Evolutionary conservation across 2,797 vertebrate species (phyloP), one percentile per base, ranked within the genome.

Genomic region (Cichlasoma orientale): DNA sequence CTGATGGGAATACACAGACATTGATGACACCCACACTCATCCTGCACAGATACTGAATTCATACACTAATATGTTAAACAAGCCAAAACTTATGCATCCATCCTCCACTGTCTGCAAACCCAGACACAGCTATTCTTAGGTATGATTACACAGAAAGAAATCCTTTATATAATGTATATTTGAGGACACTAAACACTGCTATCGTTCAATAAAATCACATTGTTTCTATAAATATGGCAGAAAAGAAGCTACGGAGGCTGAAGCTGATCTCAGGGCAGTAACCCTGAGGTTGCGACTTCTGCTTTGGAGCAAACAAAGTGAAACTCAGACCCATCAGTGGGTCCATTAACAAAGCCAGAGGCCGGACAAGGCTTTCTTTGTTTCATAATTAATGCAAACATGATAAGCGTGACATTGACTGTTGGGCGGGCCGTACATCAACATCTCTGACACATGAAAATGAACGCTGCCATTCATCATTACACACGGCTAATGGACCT

Each of bases 311-410:
- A 89, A 88, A 91, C 84, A 87, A 91, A 91, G 89, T 57, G 5
- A 86, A 86, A 87, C 47, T 77, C 74, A 82, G 78, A 90, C 79
- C 73, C 83, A 81, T 88, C 88, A 89, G 80, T 70, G 80, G 79
- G 50, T 81, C 86, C 81, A 86, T 92, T 91, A 93, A 90, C 83
- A 93, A 91, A 92, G 82, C 86, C 74, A 12, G 21, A 55, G 66
- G 68, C 84, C 75, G 1, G 33, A 93, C 92, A 93, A 88, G 76
- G 82, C 88, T 57, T 57, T 75, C 91, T 91, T 92, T 94, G 91
- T 94, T 90, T 92, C 90, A 86, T 91, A 90, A 93, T 93, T 90
- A 93, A 93, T 93, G 91, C 88, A 93, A 92, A 90, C 56, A 74
- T 84, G 90, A 94, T 91, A 93, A 93, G 87, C 86, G 27, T 92